Evolutionary conservation across 2,113 vertebrate species (phyloP), one percentile per base, ranked within the genome.

Genomic region (Orientallactaga bullata): DNA sequence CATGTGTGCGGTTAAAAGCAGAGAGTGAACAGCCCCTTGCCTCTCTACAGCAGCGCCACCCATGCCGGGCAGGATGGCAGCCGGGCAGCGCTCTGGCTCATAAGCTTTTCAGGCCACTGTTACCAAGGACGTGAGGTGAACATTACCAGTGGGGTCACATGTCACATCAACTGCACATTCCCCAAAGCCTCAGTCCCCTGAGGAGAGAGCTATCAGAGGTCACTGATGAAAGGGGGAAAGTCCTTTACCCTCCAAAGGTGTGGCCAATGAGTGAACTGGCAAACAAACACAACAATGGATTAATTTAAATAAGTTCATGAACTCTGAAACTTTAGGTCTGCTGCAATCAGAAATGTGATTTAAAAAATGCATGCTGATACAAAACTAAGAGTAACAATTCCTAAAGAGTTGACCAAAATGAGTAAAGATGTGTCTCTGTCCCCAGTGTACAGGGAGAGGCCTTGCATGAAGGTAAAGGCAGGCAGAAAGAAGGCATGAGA

Each of bases 21-120:
- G 80, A 92, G 85, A 88, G 51, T 8, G 42, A 93, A 92, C 35
- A 83, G 60, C 65, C 89, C 89, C 74, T 72, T 89, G 83, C 79
- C 79, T 96, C 79, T 97, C 47, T 93, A 83, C 95, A 61, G 80
- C 24, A 88, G 94, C 37, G 92, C 94, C 93, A 95, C 93, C 88
- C 93, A 94, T 77, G 73, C 0, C 81, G 90, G 76, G 42, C 32
- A 95, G 73, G 94, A 94, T 35, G 16, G 89, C 92, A 95, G 63
- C 4, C 32, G 23, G 30, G 89, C 79, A 88, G 71, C 9, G 89
- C 24, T 42, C 68, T 83, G 65, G 78, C 63, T 55, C 35, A 42
- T 55, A 73, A 16, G 77, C 55, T 90, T 84, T 88, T 86, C 85
- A 86, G 30, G 4, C 21, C 79, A 78, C 4, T 60, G 13, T 66